A percentile compares a stretch with the other conserved stretches of the same genome.
Evolutionary conservation across 2,797 vertebrate species (phyloP).

Genomic region (Parambassis ranga): DNA sequence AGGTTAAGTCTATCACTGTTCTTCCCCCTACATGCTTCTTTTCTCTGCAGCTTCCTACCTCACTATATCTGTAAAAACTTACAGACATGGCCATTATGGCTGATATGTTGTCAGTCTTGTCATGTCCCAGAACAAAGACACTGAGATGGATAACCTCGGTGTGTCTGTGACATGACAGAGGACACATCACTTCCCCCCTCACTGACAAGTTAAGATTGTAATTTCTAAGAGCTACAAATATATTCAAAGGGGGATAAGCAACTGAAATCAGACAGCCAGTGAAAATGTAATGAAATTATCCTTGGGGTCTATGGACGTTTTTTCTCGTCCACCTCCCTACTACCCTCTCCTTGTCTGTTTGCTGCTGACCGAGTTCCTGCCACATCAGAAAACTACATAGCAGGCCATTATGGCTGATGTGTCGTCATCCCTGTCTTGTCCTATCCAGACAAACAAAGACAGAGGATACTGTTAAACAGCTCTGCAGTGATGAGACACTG

Average conservation of each 20-base stretch:
- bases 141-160: conserved; percentile 85
- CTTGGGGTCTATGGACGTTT: too few species aligned
- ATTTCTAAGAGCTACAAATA: background rate
- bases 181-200: background rate
- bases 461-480: conserved; percentile 35
- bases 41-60: background rate
- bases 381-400: conserved; percentile 54
- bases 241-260: too few species aligned
- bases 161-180: conserved; percentile 1
- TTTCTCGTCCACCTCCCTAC: conserved; percentile 2
- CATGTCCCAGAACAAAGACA: conserved; percentile 82
- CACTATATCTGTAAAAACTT: conserved; percentile 76
- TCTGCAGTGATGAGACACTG: conserved; percentile 40
- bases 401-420: conserved; percentile 58
- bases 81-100: conserved; percentile 83
- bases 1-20: too few species aligned
- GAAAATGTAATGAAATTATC: background rate
- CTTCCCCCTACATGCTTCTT: conserved; percentile 40
- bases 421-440: conserved; percentile 57
- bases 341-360: conserved; percentile 9
- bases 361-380: conserved; percentile 53
- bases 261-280: background rate
- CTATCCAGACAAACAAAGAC: conserved; percentile 56
- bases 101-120: conserved; percentile 79
- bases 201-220: background rate